Conservation (phyloP, 2,797 vertebrate species). For the Percopsis omiscomaycus region DNA sequence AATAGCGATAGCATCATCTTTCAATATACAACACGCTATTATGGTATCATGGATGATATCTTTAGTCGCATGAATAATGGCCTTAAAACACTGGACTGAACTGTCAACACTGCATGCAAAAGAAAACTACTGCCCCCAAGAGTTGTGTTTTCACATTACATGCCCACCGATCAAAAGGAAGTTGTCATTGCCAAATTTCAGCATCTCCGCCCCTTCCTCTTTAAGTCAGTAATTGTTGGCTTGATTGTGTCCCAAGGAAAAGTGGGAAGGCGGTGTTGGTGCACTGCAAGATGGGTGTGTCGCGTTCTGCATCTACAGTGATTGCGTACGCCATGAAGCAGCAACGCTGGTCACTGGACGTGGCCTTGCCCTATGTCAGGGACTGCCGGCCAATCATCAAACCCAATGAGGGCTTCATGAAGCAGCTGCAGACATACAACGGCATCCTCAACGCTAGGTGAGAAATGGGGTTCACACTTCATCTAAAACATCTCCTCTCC, state of each 20-base stretch:
- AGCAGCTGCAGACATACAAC: conserved; percentile 91
- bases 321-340: conserved; percentile 95
- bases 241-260: conserved; percentile 65
- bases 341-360: conserved; percentile 84
- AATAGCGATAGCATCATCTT: no score
- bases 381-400: conserved; percentile 83
- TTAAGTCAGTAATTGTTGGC: background rate
- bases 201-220: no score
- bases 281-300: conserved; percentile 97
- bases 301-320: conserved; percentile 92
- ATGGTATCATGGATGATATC: no score
- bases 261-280: conserved; percentile 84
- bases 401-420: conserved; percentile 91
- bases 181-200: no score
- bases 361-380: conserved; percentile 79
- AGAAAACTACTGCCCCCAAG: background rate
- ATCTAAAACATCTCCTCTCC: background rate
- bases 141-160: background rate
- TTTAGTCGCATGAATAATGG: background rate
- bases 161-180: background rate
- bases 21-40: no score
- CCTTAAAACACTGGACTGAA: background rate
- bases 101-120: background rate
- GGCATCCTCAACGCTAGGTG: conserved; percentile 93
- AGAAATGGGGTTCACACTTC: background rate